phyloP scores from a whole-genome alignment of 2,113 vertebrate genomes.

The Ptilonorhynchus violaceus region DNA sequence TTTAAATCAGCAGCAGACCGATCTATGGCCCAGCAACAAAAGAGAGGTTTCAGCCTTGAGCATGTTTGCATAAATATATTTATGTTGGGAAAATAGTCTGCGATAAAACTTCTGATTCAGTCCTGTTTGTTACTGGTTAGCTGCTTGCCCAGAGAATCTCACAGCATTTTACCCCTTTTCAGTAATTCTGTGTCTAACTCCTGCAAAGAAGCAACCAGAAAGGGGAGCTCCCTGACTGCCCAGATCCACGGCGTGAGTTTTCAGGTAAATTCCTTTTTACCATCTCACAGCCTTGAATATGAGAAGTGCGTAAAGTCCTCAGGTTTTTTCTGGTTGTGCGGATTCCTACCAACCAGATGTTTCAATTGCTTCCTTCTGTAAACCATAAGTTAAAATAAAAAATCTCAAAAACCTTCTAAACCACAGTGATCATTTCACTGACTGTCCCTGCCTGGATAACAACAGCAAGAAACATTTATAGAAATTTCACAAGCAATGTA shows the following conservation, averaged over 20 bases:
- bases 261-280: neutral
- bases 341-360: neutral
- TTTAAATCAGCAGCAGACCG: conserved; percentile 43
- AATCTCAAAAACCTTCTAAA: neutral
- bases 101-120: neutral
- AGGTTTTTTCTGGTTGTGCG: neutral
- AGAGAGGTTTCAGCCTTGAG: neutral
- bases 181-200: neutral
- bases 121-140: neutral
- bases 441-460: neutral
- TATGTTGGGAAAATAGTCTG: neutral
- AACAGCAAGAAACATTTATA: neutral
- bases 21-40: conserved; percentile 13
- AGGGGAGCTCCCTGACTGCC: neutral
- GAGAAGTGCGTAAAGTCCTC: neutral
- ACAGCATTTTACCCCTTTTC: neutral
- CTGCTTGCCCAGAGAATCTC: neutral
- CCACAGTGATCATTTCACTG: neutral
- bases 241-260: neutral
- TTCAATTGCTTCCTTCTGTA: neutral
- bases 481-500: neutral
- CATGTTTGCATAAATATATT: conserved; percentile 16
- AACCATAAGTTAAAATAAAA: neutral
- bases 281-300: neutral
- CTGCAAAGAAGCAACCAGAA: neutral